Conservation (phyloP, 1,140 invertebrate genomes). For the Chrysoperla carnea region DNA sequence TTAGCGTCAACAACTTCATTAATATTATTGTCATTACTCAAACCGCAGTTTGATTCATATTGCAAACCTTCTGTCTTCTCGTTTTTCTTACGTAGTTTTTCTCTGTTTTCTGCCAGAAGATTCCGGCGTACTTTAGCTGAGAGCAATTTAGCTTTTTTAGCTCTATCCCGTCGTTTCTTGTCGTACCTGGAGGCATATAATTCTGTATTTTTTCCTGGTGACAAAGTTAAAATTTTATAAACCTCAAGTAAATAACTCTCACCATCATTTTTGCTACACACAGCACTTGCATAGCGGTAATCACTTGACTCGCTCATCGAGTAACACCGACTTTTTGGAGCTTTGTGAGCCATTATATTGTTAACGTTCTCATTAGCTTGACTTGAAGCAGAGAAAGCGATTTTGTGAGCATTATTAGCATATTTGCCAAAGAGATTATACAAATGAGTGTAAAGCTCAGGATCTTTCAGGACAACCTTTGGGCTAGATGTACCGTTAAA, state of each 20-base stretch:
- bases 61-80: neutral
- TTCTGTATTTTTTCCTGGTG: neutral
- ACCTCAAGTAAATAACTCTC: too few relatives aligned
- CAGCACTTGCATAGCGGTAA: neutral
- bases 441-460: neutral
- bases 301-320: constrained; percentile 2
- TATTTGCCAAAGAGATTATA: neutral
- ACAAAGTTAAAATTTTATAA: too few relatives aligned
- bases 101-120: neutral
- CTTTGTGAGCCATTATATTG: constrained; percentile 1
- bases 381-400: constrained; percentile 2
- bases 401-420: neutral
- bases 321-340: constrained; percentile 1
- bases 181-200: neutral
- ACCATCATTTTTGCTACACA: too few relatives aligned
- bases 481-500: neutral
- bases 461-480: neutral
- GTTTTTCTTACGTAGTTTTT: neutral
- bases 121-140: too few relatives aligned
- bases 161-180: neutral
- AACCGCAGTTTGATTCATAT: neutral
- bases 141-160: too few relatives aligned
- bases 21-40: neutral
- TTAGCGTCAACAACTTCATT: too few relatives aligned
- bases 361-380: constrained; percentile 5